phyloP scores from a whole-genome alignment of 2,797 vertebrate genomes.

The Pelochelys cantorii region DNA sequence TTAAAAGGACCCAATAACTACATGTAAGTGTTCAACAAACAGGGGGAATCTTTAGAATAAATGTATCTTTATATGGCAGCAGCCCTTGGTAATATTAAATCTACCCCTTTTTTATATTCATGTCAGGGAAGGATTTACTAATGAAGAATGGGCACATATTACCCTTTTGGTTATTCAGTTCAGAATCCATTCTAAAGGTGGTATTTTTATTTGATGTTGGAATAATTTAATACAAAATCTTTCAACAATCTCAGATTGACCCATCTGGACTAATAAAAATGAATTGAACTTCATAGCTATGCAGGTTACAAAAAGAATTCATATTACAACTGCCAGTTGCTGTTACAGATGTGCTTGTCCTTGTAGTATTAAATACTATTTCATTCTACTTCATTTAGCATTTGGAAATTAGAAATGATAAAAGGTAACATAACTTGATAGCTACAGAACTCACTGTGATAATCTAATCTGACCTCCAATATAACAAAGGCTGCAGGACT shows the following conservation, averaged over 20 bases:
- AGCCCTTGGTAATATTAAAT: not conserved
- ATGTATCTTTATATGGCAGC: slow-evolving; percentile 16
- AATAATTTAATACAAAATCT: not conserved
- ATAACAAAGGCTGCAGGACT: not conserved
- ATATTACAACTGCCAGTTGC: not conserved
- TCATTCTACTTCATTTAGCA: not conserved
- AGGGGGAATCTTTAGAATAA: not conserved
- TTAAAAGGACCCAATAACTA: slow-evolving; percentile 1
- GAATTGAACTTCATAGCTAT: not conserved
- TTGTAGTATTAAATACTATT: not conserved
- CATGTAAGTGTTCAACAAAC: not conserved
- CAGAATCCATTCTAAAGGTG: not conserved
- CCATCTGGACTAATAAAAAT: not conserved
- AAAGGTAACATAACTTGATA: not conserved
- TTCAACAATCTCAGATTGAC: not conserved
- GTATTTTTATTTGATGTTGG: not conserved
- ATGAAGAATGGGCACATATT: not conserved
- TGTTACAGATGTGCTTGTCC: not conserved
- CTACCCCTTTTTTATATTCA: slow-evolving; percentile 3
- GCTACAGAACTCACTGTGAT: not conserved
- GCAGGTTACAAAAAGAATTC: not conserved
- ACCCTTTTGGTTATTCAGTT: not conserved
- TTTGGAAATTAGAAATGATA: not conserved
- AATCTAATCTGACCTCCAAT: not conserved
- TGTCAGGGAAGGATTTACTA: not conserved